Evolutionary conservation across 2,113 vertebrate genomes (phyloP).

Genomic region (Aythya baeri): DNA sequence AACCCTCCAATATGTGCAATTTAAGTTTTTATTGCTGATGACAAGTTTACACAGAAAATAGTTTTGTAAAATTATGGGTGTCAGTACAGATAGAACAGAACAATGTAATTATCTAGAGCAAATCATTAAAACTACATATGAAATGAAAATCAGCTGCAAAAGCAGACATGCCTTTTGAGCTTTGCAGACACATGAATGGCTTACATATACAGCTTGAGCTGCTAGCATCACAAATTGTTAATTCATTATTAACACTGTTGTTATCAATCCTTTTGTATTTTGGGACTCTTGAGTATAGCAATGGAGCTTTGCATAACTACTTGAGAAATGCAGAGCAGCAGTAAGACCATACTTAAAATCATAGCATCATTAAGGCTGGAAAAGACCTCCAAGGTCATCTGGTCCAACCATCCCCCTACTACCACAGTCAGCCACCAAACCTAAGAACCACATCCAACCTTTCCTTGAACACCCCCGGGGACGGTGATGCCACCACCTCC

Average conservation of each 20-base stretch:
- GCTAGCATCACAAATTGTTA: not conserved
- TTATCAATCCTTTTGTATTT: not conserved
- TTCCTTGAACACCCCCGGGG: too few relatives aligned
- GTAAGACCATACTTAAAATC: too few relatives aligned
- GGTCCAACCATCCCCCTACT: too few relatives aligned
- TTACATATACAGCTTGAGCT: not conserved
- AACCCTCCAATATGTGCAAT: not conserved
- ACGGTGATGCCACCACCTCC: too few relatives aligned
- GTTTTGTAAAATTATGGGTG: not conserved
- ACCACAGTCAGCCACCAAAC: too few relatives aligned
- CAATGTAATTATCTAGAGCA: conserved; percentile 9
- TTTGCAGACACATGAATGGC: not conserved
- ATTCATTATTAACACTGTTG: not conserved
- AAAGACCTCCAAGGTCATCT: too few relatives aligned
- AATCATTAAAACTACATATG: not conserved
- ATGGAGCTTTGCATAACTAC: not conserved
- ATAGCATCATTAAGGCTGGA: too few relatives aligned
- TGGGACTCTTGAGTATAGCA: not conserved
- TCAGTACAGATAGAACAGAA: not conserved
- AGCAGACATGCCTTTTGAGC: not conserved
- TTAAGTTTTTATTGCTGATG: not conserved
- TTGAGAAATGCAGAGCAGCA: not conserved
- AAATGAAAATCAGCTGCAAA: conserved; percentile 14
- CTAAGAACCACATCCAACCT: too few relatives aligned
- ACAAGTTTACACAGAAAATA: not conserved